These are phyloP conservation scores for Sardina pilchardus DNA, from an alignment of 2,113 vertebrate genomes.

Conservation along the genomic window DNA sequence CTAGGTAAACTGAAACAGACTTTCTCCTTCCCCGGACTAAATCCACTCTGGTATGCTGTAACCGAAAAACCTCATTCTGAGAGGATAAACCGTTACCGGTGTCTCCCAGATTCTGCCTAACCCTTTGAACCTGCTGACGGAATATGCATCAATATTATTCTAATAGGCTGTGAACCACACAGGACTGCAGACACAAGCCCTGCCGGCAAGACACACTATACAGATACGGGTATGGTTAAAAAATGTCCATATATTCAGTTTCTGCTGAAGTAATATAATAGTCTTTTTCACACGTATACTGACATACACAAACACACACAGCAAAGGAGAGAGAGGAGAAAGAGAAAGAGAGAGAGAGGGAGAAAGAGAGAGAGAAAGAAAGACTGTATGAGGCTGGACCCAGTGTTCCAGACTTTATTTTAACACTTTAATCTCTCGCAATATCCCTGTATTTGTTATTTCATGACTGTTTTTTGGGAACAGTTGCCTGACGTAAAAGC, in stretches of 20 bases:
- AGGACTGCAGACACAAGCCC: conserved; percentile 19
- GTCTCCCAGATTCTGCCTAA: conserved; percentile 9
- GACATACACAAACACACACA: not conserved
- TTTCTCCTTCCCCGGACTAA: not conserved
- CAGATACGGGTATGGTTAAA: not conserved
- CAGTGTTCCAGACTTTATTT: conserved; percentile 37
- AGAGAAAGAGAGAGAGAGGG: too few relatives aligned
- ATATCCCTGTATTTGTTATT: conserved; percentile 51
- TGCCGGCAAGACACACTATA: not conserved
- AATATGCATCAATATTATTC: conserved; percentile 36
- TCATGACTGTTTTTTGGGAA: conserved; percentile 17
- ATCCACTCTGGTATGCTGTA: not conserved
- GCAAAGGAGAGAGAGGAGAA: too few relatives aligned
- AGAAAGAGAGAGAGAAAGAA: not conserved
- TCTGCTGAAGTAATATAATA: conserved; percentile 43
- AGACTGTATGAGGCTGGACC: not conserved
- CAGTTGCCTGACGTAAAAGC: conserved; percentile 14
- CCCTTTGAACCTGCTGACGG: conserved; percentile 32
- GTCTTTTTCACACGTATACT: conserved; percentile 2
- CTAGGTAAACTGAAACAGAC: not conserved
- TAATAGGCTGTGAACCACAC: conserved; percentile 18
- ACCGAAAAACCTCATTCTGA: not conserved
- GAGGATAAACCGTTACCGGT: conserved; percentile 18
- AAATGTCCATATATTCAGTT: conserved; percentile 27
- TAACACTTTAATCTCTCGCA: conserved; percentile 42